Evolutionary conservation across 2,888 invertebrate species (phyloP), one percentile per base, ranked within the genome.

Genomic region (Lasiommata megera): DNA sequence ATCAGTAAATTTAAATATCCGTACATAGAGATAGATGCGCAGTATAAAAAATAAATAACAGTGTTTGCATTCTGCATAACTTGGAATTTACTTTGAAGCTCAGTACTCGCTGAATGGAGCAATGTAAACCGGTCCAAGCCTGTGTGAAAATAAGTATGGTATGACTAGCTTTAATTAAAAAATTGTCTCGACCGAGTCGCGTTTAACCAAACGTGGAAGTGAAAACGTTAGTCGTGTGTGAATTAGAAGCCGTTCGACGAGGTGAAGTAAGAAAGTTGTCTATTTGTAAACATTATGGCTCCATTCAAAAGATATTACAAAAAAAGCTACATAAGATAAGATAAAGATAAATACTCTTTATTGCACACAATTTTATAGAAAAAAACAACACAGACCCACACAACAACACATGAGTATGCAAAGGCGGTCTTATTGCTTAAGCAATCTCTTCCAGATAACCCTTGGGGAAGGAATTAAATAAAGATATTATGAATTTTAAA

Each of bases 171-270:
- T 38, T 38, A 38, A 52, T 31, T 52, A 40, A 31, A 41, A 40
- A 52, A 40, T 14, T 31, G n/a, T 40, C 51, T 51, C 51, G 43
- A 53, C 9, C 31, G 23, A 23, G 3, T 23, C 23, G 16, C 31
- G 28, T 37, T 34, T 14, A 46, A 38, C 12, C 50, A 23, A 41
- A 12, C 37, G 47, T 56, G 14, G 54, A 59, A 62, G 57, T 54
- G 56, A 62, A 62, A 62, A 41, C 54, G 56, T 52, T 52, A 53
- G 14, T 51, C 59, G 41, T 57, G 51, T 55, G 36, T 53, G 36
- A 54, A 58, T 54, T 54, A 46, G 36, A 56, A 56, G 61, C 53
- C 18, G 61, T 56, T 43, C 36, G 37, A 31, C 57, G 55, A 61
- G 55, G 16, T 54, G 44, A 14, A 37, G 18, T 14, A 56, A 60